Percentiles rank a stretch among this genome's conserved stretches.
phyloP scores from a whole-genome alignment of 2,888 invertebrate genomes.

The Sympetrum striolatum region DNA sequence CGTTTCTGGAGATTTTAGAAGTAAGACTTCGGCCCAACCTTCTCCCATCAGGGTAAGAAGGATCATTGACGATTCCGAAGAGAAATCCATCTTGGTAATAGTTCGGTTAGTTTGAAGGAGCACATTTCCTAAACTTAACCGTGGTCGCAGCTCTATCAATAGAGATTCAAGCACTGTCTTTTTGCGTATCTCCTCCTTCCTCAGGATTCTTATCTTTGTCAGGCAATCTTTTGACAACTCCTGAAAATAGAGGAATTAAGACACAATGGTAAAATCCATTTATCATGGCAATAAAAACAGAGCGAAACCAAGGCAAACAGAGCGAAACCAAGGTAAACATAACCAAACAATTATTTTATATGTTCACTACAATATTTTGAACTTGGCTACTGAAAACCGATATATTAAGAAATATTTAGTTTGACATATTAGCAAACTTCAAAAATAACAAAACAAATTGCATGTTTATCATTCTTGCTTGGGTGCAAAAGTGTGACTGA shows the following conservation, averaged over 20 bases:
- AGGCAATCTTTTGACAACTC: slow-evolving; percentile 46
- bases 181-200: slow-evolving; percentile 36
- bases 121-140: slow-evolving; percentile 68
- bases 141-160: slow-evolving; percentile 67
- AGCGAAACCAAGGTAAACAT: no score
- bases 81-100: neutral
- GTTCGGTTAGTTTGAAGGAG: slow-evolving; percentile 50
- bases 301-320: no score
- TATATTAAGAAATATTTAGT: no score
- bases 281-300: no score
- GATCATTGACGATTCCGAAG: neutral
- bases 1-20: slow-evolving; percentile 54
- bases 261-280: no score
- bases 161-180: slow-evolving; percentile 59
- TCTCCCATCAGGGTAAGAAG: slow-evolving; percentile 44
- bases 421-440: no score
- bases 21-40: slow-evolving; percentile 53
- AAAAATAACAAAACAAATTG: no score
- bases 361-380: no score
- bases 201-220: neutral
- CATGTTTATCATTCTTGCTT: no score
- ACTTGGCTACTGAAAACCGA: no score
- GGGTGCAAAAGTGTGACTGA: no score
- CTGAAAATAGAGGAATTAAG: neutral
- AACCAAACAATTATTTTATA: no score